Base-by-base conservation (phyloP, 2,113 vertebrate genomes). In the Lates calcarifer region DNA sequence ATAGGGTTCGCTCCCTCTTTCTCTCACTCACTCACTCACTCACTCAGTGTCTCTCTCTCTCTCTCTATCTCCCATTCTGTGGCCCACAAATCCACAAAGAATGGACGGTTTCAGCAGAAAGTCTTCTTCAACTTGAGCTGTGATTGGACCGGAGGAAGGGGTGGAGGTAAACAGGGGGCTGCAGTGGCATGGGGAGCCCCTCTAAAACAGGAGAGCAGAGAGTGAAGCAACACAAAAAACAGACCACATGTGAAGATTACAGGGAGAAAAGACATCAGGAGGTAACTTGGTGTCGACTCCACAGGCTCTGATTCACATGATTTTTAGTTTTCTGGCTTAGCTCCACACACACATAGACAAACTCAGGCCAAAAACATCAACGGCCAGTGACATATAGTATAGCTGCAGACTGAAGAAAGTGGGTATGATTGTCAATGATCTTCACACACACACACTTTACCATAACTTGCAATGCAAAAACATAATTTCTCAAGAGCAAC, bases 81-180 rank as follows among this genome's bases (percentile, higher is more conserved):
- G 77, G 68, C 61, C 77, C 66, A 61, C 49, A 77, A 74, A 79
- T 84, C 56, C 62, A 63, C 75, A 82, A 84, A 90, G 62, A 89
- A 90, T 82, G 75, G 73, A 67, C 12, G 5, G 62, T 82, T 86
- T 87, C 66, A 87, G 78, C 67, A 77, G 63, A 85, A 60, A 22
- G 39, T 79, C 55, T 62, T 85, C 49, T 64, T 56, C 67, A 64
- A 65, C 68, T 8, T 74, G 79, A 77, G 85, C 65, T 64, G 56
- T 90, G 90, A 92, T 90, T 91, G 90, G 90, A 79, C 74, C 45
- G 90, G 62, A 79, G 60, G 29, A 83, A 68, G 90, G 87, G 83
- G 89, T 84, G 88, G 89, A 73, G 31, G 78, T 84, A 77, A 83
- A 80, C 45, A 64, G 51, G 35, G 49, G 76, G 47, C 37, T 57